Percentiles rank a stretch among this genome's conserved stretches.
These are phyloP conservation scores for Mylabris phalerata DNA, from an alignment of 1,140 invertebrate genomes.

Conservation along the genomic window DNA sequence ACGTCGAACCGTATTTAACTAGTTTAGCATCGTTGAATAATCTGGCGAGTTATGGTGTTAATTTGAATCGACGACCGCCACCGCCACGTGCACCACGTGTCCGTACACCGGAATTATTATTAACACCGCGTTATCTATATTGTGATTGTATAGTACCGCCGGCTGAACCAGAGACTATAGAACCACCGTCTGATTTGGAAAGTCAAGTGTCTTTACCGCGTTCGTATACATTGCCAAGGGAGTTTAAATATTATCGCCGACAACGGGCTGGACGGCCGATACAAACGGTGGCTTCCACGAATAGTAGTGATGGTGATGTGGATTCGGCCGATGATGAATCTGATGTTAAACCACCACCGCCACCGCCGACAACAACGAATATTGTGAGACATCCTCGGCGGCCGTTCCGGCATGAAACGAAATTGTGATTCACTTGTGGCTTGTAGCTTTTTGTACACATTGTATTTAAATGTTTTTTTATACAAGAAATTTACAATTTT, in stretches of 20 bases:
- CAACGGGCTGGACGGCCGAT: constrained; percentile 42
- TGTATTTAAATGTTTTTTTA: constrained; percentile 10
- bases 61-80: constrained; percentile 36
- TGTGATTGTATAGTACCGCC: constrained; percentile 34
- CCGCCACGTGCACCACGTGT: constrained; percentile 44
- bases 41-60: constrained; percentile 39
- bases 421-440: constrained; percentile 28
- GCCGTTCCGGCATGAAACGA: constrained; percentile 41
- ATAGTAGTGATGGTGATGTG: constrained; percentile 75
- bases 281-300: constrained; percentile 68
- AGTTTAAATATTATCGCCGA: constrained; percentile 74
- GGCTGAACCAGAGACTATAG: constrained; percentile 29
- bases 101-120: constrained; percentile 67
- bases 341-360: constrained; percentile 23
- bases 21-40: constrained; percentile 41
- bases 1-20: constrained; percentile 44
- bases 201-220: constrained; percentile 72
- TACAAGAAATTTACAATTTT: constrained; percentile 9
- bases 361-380: constrained; percentile 18
- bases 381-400: constrained; percentile 32
- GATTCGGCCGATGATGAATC: constrained; percentile 59
- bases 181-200: constrained; percentile 59
- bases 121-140: constrained; percentile 63
- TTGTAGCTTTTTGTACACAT: constrained; percentile 1
- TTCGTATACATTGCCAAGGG: constrained; percentile 75